These are phyloP conservation scores for Eubucco bourcierii DNA, from an alignment of 2,113 vertebrate genomes.

Conservation along the genomic window DNA sequence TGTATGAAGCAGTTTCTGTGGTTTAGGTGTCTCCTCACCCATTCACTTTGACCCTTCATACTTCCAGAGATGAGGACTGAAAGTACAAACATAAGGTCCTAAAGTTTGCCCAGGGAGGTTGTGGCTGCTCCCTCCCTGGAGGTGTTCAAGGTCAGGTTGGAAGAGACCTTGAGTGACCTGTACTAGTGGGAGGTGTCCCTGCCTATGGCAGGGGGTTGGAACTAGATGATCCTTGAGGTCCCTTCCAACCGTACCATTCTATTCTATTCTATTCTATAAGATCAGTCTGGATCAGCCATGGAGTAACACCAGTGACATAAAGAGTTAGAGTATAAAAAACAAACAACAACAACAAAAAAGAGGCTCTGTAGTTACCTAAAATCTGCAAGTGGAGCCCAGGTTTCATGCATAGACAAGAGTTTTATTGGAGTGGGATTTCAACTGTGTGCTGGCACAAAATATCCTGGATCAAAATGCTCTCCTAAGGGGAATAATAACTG, in stretches of 20 bases:
- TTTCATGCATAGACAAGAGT: background rate
- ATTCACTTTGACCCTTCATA: background rate
- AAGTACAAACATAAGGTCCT: background rate
- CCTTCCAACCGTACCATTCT: no score
- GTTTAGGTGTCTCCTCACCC: background rate
- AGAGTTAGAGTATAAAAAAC: background rate
- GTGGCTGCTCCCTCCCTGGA: no score
- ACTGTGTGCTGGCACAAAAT: background rate
- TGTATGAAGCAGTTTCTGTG: accelerated
- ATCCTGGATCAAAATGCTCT: background rate
- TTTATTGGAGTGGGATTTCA: background rate
- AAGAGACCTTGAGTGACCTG: no score
- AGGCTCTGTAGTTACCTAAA: background rate
- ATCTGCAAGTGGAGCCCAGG: background rate
- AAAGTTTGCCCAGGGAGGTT: no score
- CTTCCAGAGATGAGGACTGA: background rate
- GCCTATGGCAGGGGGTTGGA: no score
- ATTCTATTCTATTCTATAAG: no score
- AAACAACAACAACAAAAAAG: background rate
- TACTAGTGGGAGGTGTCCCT: no score
- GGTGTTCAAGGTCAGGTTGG: no score
- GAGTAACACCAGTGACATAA: background rate
- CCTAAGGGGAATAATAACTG: background rate
- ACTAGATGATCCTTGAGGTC: no score
- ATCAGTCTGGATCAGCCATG: background rate